Percentiles rank a stretch among this genome's conserved stretches.
Conservation (phyloP, 2,113 vertebrate species). For the Siniperca chuatsi region DNA sequence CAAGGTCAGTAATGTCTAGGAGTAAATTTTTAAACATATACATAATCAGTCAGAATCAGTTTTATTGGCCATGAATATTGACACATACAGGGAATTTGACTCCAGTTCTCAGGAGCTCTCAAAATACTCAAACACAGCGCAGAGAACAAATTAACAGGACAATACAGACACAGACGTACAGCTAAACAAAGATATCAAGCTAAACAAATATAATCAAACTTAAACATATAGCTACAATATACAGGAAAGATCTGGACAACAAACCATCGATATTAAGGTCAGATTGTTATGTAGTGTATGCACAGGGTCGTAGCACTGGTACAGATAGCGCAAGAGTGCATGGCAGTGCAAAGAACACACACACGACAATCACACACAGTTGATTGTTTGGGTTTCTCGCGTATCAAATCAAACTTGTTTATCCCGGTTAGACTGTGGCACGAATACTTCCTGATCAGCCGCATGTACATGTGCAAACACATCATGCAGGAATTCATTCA, state of each 20-base stretch:
- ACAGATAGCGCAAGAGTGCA: too few relatives aligned
- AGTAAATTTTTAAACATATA: not conserved
- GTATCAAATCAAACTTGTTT: slow-evolving; percentile 22
- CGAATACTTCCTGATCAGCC: slow-evolving; percentile 45
- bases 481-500: not conserved
- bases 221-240: not conserved
- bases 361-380: too few relatives aligned
- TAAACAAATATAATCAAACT: not conserved
- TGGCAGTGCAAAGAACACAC: not conserved
- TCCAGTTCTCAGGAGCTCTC: not conserved
- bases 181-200: not conserved
- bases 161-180: not conserved
- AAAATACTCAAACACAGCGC: not conserved
- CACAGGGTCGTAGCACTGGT: not conserved
- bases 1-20: slow-evolving; percentile 33
- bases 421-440: not conserved
- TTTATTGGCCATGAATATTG: not conserved
- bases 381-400: not conserved
- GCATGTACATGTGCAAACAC: slow-evolving; percentile 12
- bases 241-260: not conserved
- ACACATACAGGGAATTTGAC: not conserved
- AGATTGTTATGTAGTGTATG: not conserved
- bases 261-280: not conserved
- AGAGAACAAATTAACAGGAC: not conserved
- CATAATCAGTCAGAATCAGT: not conserved